These are phyloP conservation scores for Matsumyia berberina DNA, from an alignment of 2,888 invertebrate genomes.

Conservation along the genomic window DNA sequence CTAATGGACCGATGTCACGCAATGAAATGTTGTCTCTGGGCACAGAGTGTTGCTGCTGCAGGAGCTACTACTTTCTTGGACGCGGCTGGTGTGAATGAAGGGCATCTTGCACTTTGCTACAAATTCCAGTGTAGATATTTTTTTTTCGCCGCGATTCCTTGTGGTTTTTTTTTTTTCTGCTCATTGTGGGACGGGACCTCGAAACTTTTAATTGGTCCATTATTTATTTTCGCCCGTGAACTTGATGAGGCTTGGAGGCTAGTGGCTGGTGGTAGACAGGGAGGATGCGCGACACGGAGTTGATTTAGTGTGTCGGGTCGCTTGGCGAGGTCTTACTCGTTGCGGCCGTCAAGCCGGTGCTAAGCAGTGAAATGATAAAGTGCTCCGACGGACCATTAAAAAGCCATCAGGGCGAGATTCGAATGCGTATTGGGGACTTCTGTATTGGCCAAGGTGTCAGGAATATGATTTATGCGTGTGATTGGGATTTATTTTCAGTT, in stretches of 20 bases:
- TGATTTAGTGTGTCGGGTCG: conserved; percentile 61
- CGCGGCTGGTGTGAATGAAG: conserved; percentile 65
- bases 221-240: conserved; percentile 72
- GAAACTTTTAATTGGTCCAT: conserved; percentile 76
- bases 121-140: conserved; percentile 64
- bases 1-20: conserved; percentile 80
- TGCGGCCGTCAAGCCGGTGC: not conserved
- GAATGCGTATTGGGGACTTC: conserved; percentile 55
- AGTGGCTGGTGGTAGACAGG: not conserved
- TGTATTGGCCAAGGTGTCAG: conserved; percentile 55
- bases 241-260: conserved; percentile 41
- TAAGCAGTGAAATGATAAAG: conserved; percentile 59
- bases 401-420: conserved; percentile 55
- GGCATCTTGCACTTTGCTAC: conserved; percentile 74
- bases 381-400: conserved; percentile 65
- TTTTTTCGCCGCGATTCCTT: not conserved
- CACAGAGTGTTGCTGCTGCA: conserved; percentile 23
- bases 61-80: conserved; percentile 13
- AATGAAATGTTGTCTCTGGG: conserved; percentile 75
- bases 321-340: conserved; percentile 14
- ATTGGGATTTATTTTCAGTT: conserved; percentile 36
- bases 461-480: conserved; percentile 58
- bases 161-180: conserved; percentile 3
- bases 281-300: conserved; percentile 41
- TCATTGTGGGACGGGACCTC: conserved; percentile 44